Evolutionary conservation across 2,888 invertebrate genomes (phyloP), one percentile per base, ranked within the genome.

Genomic region (Cantharis rustica): DNA sequence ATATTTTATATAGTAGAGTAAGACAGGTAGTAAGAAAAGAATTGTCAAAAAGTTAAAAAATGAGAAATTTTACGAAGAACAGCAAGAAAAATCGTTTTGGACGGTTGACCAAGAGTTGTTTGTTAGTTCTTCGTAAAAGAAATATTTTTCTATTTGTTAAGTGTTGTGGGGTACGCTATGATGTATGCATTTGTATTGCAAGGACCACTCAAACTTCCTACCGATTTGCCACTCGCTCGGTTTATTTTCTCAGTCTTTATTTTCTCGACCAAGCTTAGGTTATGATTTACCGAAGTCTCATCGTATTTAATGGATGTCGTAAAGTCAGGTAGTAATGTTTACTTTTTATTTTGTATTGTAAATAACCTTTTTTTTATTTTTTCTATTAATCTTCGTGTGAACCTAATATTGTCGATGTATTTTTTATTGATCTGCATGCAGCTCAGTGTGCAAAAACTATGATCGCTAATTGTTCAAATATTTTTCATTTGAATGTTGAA

Each of bases 151-250:
- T 81, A 81, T 80, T 83, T 85, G 84, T 86, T 86, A 82, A 84
- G 84, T 88, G 87, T 89, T 88, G 88, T 87, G 86, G 85, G 86
- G 86, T 87, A 86, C 87, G 87, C 87, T 88, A 87, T 87, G 86
- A 87, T 84, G 83, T 89, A 87, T 88, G 88, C 89, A 89, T 89
- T 88, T 88, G 89, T 90, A 88, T 89, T 92, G 92, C 93, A 93
- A 93, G 93, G 93, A 93, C 93, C 93, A 93, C 93, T 93, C 93
- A 93, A 93, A 92, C 89, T 90, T 92, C 91, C 92, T 91, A 90
- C 85, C 87, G 86, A 86, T 88, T 85, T 87, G 88, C 88, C 88
- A 88, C 88, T 88, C 88, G 87, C 86, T 87, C 86, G 85, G 85
- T 85, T 85, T 83, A 84, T 82, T 83, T 85, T 80, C 84, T 81